A percentile compares a stretch with the other conserved stretches of the same genome.
Evolutionary conservation across 2,113 vertebrate genomes (phyloP).

Genomic region (Leptobrachium ailaonicum): DNA sequence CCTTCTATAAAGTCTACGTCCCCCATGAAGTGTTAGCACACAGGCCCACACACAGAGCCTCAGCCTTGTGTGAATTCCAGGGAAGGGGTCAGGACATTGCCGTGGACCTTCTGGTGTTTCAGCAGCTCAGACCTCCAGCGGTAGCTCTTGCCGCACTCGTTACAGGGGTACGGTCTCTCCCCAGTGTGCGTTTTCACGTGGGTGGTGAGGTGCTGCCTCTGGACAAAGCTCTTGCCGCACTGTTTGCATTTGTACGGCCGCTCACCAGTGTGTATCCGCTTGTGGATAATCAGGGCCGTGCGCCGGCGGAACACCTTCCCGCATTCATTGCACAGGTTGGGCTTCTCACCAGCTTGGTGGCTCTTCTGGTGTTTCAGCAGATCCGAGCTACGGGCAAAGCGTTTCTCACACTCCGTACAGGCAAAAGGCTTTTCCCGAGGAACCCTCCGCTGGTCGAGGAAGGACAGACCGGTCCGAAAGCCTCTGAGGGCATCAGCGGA

Average conservation of each 20-base stretch:
- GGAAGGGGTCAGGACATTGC: not conserved
- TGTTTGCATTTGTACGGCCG: conserved; percentile 44
- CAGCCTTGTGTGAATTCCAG: conserved; percentile 18
- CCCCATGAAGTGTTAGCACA: not conserved
- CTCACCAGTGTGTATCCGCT: conserved; percentile 39
- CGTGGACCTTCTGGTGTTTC: conserved; percentile 42
- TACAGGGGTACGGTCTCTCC: conserved; percentile 40
- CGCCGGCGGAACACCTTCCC: conserved; percentile 39
- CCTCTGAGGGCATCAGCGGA: conserved; percentile 20
- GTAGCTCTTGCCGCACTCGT: conserved; percentile 28
- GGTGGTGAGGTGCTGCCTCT: conserved; percentile 35
- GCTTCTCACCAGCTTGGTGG: conserved; percentile 25
- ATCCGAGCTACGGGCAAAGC: conserved; percentile 32
- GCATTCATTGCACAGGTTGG: conserved; percentile 40
- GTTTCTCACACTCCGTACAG: conserved; percentile 33
- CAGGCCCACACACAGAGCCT: not conserved
- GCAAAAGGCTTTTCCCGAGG: conserved; percentile 30
- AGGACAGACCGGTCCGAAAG: conserved; percentile 5
- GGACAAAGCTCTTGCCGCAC: conserved; percentile 36
- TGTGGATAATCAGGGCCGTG: conserved; percentile 37
- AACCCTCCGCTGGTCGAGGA: conserved; percentile 10
- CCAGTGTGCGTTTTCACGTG: conserved; percentile 42
- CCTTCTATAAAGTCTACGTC: too few relatives aligned
- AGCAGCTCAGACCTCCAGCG: conserved; percentile 36
- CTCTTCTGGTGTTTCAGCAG: conserved; percentile 27